phyloP scores from a whole-genome alignment of 2,113 vertebrate genomes.

The Morone saxatilis region DNA sequence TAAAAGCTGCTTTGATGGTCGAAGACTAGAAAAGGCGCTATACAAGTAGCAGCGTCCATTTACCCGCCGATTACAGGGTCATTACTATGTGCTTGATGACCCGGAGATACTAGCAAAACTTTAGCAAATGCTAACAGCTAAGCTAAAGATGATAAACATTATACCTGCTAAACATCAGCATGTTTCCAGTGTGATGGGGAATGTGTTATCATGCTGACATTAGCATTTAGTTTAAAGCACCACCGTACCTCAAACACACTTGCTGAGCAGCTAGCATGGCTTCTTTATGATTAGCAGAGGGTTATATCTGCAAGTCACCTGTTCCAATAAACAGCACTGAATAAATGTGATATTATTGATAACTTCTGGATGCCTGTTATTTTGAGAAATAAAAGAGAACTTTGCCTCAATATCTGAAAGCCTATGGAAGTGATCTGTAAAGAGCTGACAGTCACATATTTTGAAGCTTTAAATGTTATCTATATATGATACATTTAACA shows the following conservation, averaged over 20 bases:
- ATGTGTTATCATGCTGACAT: not conserved
- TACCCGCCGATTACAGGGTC: no score
- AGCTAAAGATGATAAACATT: not conserved
- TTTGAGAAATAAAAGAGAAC: not conserved
- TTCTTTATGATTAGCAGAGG: not conserved
- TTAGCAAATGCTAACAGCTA: not conserved
- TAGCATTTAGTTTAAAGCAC: not conserved
- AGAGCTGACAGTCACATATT: not conserved
- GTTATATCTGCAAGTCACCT: not conserved
- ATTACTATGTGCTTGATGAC: no score
- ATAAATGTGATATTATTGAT: not conserved
- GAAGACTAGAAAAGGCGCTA: no score
- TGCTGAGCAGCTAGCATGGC: not conserved
- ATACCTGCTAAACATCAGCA: not conserved
- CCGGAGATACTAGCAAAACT: no score
- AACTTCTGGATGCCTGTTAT: not conserved
- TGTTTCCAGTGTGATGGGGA: not conserved
- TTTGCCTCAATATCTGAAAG: not conserved
- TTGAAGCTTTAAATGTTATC: not conserved
- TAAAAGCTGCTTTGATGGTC: no score
- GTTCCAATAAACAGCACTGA: not conserved
- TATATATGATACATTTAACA: not conserved
- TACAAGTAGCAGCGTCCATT: no score
- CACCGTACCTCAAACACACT: not conserved
- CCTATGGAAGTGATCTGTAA: not conserved